Base-by-base conservation (phyloP, 2,113 vertebrate species). In the Labeo catla region DNA sequence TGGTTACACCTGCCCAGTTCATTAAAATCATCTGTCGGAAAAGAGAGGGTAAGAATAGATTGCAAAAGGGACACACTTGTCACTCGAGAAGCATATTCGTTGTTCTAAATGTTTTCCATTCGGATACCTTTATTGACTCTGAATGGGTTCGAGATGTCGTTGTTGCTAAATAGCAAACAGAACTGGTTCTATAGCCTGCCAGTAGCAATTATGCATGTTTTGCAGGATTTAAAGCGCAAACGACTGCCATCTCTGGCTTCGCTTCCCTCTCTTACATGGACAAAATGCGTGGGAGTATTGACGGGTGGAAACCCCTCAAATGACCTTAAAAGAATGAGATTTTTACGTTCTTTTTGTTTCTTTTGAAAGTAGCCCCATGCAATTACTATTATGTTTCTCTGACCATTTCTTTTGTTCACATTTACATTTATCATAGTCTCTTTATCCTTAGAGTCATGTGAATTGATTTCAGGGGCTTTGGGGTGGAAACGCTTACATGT, bases 171-270 rank as follows among this genome's bases (percentile, higher is more conserved):
- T 59, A 61, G 65, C 50, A 59, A 78, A 78, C 52, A 39, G 59
- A 80, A 21, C 68, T 86, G 50, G 84, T 57, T 49, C 54, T 77
- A 68, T 85, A 85, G 84, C 59, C 76, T 84, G 85, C 59, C 74
- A 72, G 45, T 45, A 73, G 76, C 66, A 59, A 28, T 39, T 82
- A 43, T 65, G 70, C 85, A 61, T 81, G 81, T 76, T 70, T 66
- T 86, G 70, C 88, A 85, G 68, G 73, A 82, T 70, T 74, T 73
- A 57, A 50, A 84, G 23, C 65, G 77, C 65, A 79, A 86, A 79
- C 65, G 34, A 77, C 82, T 89, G 85, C 77, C 78, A 77, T 85
- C 81, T 39, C 79, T 83, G 81, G 78, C 34, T n/a, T 84, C 87
- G 73, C 61, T 65, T 83, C n/a, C 23, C 52, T 84, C 83, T 83